A percentile compares a stretch with the other conserved stretches of the same genome.
These are phyloP conservation scores for Rhopalosiphum nymphaeae DNA, from an alignment of 2,888 invertebrate genomes.

Conservation along the genomic window DNA sequence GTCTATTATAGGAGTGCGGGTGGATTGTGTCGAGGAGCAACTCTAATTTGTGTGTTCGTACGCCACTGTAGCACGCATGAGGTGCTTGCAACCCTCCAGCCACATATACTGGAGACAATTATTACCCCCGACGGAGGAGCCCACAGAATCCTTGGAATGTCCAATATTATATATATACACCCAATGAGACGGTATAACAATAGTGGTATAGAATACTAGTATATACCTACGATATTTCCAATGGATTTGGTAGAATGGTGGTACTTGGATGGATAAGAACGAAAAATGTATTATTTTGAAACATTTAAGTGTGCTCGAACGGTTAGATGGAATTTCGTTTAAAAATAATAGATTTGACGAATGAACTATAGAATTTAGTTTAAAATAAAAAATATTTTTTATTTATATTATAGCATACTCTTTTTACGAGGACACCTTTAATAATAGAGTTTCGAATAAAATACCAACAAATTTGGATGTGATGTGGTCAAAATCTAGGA, in stretches of 20 bases:
- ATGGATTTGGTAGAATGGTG: background rate
- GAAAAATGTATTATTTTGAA: background rate
- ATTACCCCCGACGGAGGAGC: background rate
- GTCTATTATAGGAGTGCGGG: background rate
- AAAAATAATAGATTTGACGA: background rate
- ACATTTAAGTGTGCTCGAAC: background rate
- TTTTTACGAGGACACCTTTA: background rate
- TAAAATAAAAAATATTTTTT: background rate
- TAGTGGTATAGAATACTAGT: background rate
- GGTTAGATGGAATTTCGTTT: background rate
- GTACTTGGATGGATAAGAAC: background rate
- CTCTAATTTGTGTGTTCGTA: slow-evolving; percentile 51
- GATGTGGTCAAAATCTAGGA: background rate
- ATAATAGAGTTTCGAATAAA: background rate
- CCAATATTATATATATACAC: background rate
- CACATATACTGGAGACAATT: slow-evolving; percentile 1
- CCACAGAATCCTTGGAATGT: slow-evolving; percentile 27
- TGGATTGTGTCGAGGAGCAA: background rate
- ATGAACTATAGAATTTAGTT: background rate
- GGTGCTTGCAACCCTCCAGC: background rate
- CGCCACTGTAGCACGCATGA: background rate
- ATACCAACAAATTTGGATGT: background rate
- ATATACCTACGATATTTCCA: background rate
- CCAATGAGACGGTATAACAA: background rate
- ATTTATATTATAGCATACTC: background rate